A percentile compares a stretch with the other conserved stretches of the same genome.
Evolutionary conservation across 2,888 invertebrate species (phyloP).

Genomic region (Noctua comes): DNA sequence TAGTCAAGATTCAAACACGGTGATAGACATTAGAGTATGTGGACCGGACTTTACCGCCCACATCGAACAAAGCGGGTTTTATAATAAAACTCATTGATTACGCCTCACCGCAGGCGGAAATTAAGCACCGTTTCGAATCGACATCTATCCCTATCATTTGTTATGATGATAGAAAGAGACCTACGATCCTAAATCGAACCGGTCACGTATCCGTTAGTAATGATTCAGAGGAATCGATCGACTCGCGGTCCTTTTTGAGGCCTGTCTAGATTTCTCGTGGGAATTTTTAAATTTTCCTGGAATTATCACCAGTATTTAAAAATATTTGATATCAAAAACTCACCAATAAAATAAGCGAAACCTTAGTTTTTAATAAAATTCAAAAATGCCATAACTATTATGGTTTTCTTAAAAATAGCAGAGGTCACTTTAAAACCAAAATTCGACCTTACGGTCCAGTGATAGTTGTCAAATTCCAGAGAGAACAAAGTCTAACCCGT

Average conservation of each 20-base stretch:
- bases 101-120: slow-evolving; percentile 66
- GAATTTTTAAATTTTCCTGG: slow-evolving; percentile 39
- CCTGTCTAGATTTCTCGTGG: slow-evolving; percentile 56
- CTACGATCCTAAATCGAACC: slow-evolving; percentile 64
- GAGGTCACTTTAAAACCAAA: no score
- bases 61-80: slow-evolving; percentile 61
- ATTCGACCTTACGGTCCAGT: no score
- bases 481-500: slow-evolving; percentile 1
- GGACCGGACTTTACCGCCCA: slow-evolving; percentile 58
- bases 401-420: no score
- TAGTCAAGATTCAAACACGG: slow-evolving; percentile 58
- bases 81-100: slow-evolving; percentile 68
- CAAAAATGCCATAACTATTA: no score
- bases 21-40: slow-evolving; percentile 54
- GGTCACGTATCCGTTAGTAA: slow-evolving; percentile 50
- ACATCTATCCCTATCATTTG: slow-evolving; percentile 66
- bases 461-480: background rate
- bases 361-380: background rate
- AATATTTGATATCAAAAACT: background rate
- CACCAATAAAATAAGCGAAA: no score
- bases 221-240: slow-evolving; percentile 55
- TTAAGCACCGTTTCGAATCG: slow-evolving; percentile 67
- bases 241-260: slow-evolving; percentile 46
- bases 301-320: background rate
- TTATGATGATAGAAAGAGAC: slow-evolving; percentile 67